These are phyloP conservation scores for Torymus texanus DNA, from an alignment of 2,888 invertebrate genomes.

Conservation along the genomic window DNA sequence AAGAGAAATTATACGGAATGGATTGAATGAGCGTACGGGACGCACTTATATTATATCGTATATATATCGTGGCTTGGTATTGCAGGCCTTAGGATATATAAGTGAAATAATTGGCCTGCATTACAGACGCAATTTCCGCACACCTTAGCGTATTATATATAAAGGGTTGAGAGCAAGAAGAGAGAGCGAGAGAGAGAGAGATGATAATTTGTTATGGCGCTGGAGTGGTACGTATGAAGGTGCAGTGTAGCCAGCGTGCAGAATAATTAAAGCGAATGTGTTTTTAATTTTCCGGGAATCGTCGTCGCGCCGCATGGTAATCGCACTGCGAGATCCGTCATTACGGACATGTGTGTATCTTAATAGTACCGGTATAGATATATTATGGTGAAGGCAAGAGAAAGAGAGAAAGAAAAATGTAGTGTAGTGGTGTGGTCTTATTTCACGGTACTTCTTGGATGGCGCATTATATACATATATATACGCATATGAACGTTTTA, in stretches of 20 bases:
- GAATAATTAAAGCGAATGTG: constrained; percentile 13
- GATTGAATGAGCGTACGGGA: constrained; percentile 14
- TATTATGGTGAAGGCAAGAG: too few relatives aligned
- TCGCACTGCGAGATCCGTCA: neutral
- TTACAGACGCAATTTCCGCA: constrained; percentile 38
- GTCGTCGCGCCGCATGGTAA: neutral
- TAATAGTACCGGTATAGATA: too few relatives aligned
- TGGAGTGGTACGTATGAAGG: neutral
- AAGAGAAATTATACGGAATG: constrained; percentile 31
- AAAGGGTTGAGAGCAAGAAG: neutral
- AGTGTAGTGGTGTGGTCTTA: too few relatives aligned
- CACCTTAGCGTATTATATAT: neutral
- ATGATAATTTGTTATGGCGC: constrained; percentile 16
- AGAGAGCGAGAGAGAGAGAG: neutral
- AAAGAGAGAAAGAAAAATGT: too few relatives aligned
- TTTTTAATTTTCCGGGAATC: constrained; percentile 34
- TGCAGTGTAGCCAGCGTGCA: neutral
- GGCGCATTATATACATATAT: too few relatives aligned
- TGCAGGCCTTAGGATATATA: constrained; percentile 27
- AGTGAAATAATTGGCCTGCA: constrained; percentile 49
- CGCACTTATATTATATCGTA: constrained; percentile 20
- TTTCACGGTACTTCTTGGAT: too few relatives aligned
- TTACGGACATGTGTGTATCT: neutral
- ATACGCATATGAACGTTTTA: too few relatives aligned
- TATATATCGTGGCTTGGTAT: neutral